Evolutionary conservation across 1,140 invertebrate species (phyloP).

Genomic region (Drosophila quadrilineata): DNA sequence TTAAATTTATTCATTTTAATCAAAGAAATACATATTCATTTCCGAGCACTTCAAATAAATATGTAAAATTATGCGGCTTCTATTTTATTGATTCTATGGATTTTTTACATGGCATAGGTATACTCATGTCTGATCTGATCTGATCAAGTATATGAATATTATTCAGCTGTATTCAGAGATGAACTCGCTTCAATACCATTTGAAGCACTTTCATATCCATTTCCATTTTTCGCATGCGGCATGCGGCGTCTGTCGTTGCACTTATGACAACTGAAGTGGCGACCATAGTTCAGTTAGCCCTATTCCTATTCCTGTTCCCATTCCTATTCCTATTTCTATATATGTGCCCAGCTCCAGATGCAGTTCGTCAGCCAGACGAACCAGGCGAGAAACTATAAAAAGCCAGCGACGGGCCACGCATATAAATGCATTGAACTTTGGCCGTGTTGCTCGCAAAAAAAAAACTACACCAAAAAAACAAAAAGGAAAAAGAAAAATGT

Average conservation of each 20-base stretch:
- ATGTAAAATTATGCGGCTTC: too few relatives aligned
- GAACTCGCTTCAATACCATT: not conserved
- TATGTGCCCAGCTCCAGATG: constrained; percentile 10
- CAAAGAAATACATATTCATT: too few relatives aligned
- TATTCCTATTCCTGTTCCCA: not conserved
- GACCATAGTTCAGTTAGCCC: constrained; percentile 9
- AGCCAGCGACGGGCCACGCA: constrained; percentile 47
- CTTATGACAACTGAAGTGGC: constrained; percentile 9
- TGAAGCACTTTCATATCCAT: constrained; percentile 7
- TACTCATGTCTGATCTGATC: too few relatives aligned
- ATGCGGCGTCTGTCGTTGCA: constrained; percentile 6
- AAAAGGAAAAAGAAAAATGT: too few relatives aligned
- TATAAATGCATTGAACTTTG: constrained; percentile 73
- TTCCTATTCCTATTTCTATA: not conserved
- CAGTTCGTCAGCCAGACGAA: constrained; percentile 15
- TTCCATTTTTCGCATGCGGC: not conserved
- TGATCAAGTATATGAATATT: too few relatives aligned
- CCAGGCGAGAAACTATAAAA: constrained; percentile 62
- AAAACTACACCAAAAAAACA: too few relatives aligned
- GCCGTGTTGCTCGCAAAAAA: constrained; percentile 44
- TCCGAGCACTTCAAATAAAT: too few relatives aligned
- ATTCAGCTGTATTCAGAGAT: too few relatives aligned
- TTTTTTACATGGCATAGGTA: too few relatives aligned
- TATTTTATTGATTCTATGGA: too few relatives aligned
- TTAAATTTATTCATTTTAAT: too few relatives aligned